Conservation (phyloP, 2,888 invertebrate genomes). For the Platypus cylindrus region DNA sequence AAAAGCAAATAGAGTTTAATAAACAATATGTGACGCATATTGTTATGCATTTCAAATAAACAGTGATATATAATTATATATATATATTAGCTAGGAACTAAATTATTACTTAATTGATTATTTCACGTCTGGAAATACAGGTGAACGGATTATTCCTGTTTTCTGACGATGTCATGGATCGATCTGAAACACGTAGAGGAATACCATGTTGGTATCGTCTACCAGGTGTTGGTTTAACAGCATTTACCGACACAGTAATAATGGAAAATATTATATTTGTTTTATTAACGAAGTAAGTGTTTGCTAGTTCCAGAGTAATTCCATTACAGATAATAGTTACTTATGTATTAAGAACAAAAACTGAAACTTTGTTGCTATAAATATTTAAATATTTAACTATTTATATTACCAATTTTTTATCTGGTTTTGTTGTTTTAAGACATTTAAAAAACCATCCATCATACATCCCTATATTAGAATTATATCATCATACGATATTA, state of each 20-base stretch:
- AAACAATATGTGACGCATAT: too few species aligned
- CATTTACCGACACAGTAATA: constrained; percentile 1
- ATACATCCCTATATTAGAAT: constrained; percentile 1
- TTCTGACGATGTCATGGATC: constrained; percentile 5
- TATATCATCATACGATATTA: constrained; percentile 1
- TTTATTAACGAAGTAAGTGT: constrained; percentile 1
- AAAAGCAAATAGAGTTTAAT: too few species aligned
- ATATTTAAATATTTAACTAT: background rate
- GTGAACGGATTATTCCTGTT: background rate
- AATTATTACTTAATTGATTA: too few species aligned
- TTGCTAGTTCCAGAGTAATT: too few species aligned
- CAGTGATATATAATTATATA: too few species aligned
- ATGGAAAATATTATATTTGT: constrained; percentile 3
- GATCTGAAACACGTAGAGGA: constrained; percentile 1
- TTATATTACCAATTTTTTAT: background rate
- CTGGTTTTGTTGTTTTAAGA: background rate
- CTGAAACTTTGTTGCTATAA: background rate
- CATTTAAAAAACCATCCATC: background rate
- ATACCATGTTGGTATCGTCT: constrained; percentile 3
- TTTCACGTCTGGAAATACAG: too few species aligned
- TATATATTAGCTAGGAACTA: too few species aligned
- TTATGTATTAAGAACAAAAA: background rate
- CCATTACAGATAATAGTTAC: too few species aligned
- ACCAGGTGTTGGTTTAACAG: constrained; percentile 2
- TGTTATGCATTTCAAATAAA: too few species aligned